Percentiles rank a stretch among this genome's conserved stretches.
Evolutionary conservation across 2,113 vertebrate species (phyloP).

Genomic region (Alces alces): DNA sequence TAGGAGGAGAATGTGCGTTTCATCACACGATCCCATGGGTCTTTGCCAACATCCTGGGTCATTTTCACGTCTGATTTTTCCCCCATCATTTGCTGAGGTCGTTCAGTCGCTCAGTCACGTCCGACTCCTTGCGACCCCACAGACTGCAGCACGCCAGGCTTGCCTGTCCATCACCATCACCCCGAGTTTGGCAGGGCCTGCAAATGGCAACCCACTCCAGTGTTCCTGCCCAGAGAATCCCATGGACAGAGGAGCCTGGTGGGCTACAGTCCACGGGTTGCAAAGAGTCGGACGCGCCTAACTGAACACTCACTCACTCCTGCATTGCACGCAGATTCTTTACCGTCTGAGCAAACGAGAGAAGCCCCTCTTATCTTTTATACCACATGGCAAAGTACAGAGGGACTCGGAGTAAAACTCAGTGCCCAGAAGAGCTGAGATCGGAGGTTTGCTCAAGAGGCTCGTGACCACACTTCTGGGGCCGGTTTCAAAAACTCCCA

Average conservation of each 20-base stretch:
- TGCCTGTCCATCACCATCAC: background rate
- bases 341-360: rapidly evolving
- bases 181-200: background rate
- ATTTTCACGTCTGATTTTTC: rapidly evolving
- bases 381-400: background rate
- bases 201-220: background rate
- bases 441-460: background rate
- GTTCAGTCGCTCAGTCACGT: background rate
- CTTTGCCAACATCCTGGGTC: background rate
- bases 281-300: background rate
- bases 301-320: background rate
- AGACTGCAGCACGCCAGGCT: rapidly evolving
- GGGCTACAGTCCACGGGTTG: background rate
- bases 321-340: background rate
- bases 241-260: background rate
- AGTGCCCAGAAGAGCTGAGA: background rate
- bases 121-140: rapidly evolving
- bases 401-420: rapidly evolving
- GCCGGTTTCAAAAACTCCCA: background rate
- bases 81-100: rapidly evolving
- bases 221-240: background rate
- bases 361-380: rapidly evolving
- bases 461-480: rapidly evolving
- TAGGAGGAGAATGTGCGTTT: too few relatives aligned
- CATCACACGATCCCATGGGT: rapidly evolving